phyloP scores from a whole-genome alignment of 2,113 vertebrate species.

The Daphoenositta chrysoptera region DNA sequence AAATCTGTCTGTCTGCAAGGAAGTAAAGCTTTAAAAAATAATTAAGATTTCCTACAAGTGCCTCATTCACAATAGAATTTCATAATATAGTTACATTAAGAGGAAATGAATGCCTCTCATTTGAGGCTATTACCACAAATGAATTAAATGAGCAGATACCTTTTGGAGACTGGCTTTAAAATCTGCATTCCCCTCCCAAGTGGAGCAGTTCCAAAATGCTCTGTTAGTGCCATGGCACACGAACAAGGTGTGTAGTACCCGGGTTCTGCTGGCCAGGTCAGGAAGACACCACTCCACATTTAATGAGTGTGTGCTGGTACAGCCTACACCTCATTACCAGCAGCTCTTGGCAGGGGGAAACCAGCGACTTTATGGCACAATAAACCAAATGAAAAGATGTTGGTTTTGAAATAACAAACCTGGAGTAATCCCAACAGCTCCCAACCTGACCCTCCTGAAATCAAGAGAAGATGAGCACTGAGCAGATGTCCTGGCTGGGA shows the following conservation, averaged over 20 bases:
- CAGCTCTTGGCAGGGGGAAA: not conserved
- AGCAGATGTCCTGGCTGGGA: not conserved
- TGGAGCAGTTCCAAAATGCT: not conserved
- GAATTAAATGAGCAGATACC: constrained; percentile 48
- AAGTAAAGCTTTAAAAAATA: constrained; percentile 50
- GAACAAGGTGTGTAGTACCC: not conserved
- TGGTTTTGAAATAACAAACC: constrained; percentile 8
- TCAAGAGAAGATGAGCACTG: not conserved
- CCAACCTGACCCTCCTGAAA: not conserved
- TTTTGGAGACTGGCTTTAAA: constrained; percentile 18
- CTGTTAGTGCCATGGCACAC: not conserved
- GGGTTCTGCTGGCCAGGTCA: not conserved
- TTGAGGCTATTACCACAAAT: constrained; percentile 40
- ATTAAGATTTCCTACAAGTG: constrained; percentile 45
- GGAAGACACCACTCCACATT: not conserved
- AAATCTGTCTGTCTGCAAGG: constrained; percentile 19
- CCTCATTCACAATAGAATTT: constrained; percentile 20
- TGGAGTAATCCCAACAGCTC: not conserved
- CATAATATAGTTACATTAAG: not conserved
- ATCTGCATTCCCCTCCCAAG: not conserved
- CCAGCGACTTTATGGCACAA: not conserved
- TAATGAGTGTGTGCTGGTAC: not conserved
- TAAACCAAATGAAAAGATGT: not conserved
- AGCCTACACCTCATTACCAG: not conserved
- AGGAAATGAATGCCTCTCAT: constrained; percentile 47